Percentiles rank a stretch among this genome's conserved stretches.
phyloP scores from a whole-genome alignment of 2,113 vertebrate genomes.

The Silurus glanis region DNA sequence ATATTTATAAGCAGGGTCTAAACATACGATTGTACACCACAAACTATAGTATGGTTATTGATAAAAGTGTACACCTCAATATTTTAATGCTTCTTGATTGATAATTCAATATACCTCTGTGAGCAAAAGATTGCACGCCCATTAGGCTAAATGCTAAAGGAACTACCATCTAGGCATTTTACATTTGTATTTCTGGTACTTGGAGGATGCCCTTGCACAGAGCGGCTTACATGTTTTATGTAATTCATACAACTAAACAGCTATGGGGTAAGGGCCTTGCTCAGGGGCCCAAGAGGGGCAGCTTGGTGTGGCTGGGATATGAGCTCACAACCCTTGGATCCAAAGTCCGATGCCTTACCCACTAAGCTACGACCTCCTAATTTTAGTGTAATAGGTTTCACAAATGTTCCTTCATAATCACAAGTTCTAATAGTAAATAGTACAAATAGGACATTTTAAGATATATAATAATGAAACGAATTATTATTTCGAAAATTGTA shows the following conservation, averaged over 20 bases:
- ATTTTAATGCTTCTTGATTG: not conserved
- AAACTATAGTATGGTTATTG: not conserved
- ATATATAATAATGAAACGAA: not conserved
- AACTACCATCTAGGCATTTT: not conserved
- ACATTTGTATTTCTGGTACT: too few species aligned
- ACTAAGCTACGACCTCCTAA: too few species aligned
- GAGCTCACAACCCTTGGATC: too few species aligned
- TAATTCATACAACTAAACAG: too few species aligned
- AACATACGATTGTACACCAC: not conserved
- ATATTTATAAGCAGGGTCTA: not conserved
- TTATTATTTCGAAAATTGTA: too few species aligned
- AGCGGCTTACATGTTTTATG: too few species aligned
- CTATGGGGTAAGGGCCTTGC: too few species aligned
- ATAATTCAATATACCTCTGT: too few species aligned
- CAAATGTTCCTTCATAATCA: not conserved
- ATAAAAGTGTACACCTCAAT: not conserved
- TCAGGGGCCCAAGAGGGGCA: too few species aligned
- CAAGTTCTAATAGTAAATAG: not conserved
- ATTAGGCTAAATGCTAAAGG: not conserved
- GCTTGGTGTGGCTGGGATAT: too few species aligned
- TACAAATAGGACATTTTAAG: not conserved
- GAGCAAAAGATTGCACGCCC: not conserved
- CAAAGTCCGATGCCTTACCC: too few species aligned
- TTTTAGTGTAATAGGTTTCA: not conserved
- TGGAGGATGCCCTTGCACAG: too few species aligned